Evolutionary conservation across 2,113 vertebrate genomes (phyloP).

Genomic region (Microtus oregoni): DNA sequence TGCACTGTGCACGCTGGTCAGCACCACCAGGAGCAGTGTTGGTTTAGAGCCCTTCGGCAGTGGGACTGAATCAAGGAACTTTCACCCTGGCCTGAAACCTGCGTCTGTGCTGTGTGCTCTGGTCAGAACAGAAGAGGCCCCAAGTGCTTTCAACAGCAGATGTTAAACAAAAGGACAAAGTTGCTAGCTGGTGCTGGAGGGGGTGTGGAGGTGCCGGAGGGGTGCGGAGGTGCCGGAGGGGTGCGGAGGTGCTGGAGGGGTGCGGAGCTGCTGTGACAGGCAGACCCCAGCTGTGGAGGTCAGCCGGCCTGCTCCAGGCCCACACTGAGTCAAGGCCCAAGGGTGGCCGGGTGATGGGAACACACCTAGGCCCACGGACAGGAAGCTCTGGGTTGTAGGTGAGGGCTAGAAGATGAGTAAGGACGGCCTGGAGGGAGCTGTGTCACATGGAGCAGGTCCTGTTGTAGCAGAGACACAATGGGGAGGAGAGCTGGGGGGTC

Average conservation of each 20-base stretch:
- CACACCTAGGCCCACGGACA: too few species aligned
- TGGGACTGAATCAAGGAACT: neutral
- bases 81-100: neutral
- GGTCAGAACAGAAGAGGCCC: neutral
- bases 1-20: too few species aligned
- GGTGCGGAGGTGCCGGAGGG: too few species aligned
- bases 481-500: neutral
- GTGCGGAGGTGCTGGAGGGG: too few species aligned
- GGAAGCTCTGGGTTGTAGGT: neutral
- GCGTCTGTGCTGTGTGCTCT: accelerated
- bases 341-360: neutral
- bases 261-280: neutral
- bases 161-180: neutral
- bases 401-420: neutral
- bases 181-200: neutral
- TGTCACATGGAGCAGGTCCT: neutral
- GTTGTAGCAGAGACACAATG: too few species aligned
- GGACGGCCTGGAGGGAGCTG: neutral
- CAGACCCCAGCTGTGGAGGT: too few species aligned
- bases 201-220: too few species aligned
- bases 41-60: neutral
- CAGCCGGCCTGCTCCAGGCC: neutral
- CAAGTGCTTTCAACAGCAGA: neutral
- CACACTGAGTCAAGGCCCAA: neutral
- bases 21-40: neutral